A percentile compares a stretch with the other conserved stretches of the same genome.
Conservation (phyloP, 1,140 invertebrate genomes). For the Bombus sibiricus region DNA sequence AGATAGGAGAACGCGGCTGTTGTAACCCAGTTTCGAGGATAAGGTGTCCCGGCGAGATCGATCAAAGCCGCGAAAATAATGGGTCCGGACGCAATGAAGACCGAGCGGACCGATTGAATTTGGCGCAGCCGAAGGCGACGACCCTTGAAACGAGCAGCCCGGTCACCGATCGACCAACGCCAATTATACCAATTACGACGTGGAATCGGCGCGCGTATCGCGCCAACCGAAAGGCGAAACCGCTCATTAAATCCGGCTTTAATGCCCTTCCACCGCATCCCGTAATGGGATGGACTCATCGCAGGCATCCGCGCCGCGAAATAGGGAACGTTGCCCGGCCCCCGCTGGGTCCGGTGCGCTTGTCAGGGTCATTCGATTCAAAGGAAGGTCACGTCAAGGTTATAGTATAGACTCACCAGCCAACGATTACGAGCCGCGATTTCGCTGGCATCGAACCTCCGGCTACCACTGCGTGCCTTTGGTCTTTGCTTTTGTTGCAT, state of each 20-base stretch:
- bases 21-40: background rate
- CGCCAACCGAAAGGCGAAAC: constrained; percentile 68
- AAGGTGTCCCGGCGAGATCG: background rate
- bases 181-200: constrained; percentile 70
- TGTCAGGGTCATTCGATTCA: constrained; percentile 66
- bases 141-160: background rate
- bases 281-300: constrained; percentile 48
- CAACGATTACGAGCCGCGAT: constrained; percentile 57
- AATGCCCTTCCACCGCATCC: constrained; percentile 41
- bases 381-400: constrained; percentile 69
- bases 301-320: constrained; percentile 17
- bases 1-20: too few relatives aligned
- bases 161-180: constrained; percentile 17
- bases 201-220: constrained; percentile 67
- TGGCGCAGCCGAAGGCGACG: background rate
- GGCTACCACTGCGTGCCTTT: constrained; percentile 15
- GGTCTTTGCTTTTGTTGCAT: constrained; percentile 50
- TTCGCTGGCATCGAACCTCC: constrained; percentile 25
- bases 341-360: constrained; percentile 34
- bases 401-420: constrained; percentile 41
- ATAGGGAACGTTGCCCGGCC: constrained; percentile 43
- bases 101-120: background rate
- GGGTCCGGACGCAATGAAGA: too few relatives aligned
- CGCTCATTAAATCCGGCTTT: constrained; percentile 67
- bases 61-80: background rate